These are phyloP conservation scores for Typhlichthys subterraneus DNA, from an alignment of 2,797 vertebrate species.

Conservation along the genomic window DNA sequence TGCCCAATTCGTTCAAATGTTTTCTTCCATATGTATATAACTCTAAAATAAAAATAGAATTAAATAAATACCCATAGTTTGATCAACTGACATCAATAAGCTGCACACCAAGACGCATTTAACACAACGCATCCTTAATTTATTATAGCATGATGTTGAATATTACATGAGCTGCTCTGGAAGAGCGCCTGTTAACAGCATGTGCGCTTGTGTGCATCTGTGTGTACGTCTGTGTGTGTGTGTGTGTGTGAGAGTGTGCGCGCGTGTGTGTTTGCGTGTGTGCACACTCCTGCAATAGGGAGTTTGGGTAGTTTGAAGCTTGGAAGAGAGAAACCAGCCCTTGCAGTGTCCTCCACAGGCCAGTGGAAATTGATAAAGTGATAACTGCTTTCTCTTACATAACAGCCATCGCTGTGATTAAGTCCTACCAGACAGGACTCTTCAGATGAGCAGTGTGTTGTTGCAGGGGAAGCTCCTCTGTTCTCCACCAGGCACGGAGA, in stretches of 20 bases:
- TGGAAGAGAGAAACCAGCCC: constrained; percentile 35
- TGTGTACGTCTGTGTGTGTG: constrained; percentile 13
- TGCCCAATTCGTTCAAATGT: constrained; percentile 74
- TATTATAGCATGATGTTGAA: constrained; percentile 55
- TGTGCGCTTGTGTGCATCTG: constrained; percentile 4
- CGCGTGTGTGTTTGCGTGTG: neutral
- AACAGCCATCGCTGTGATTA: constrained; percentile 52
- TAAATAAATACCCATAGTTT: constrained; percentile 32
- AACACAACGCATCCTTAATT: constrained; percentile 49
- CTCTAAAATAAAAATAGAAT: constrained; percentile 60
- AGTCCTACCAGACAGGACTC: constrained; percentile 29
- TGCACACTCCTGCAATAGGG: neutral
- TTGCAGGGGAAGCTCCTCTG: constrained; percentile 21
- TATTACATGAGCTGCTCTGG: constrained; percentile 48
- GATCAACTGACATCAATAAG: constrained; percentile 40
- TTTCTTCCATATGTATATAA: constrained; percentile 72
- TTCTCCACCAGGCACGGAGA: constrained; percentile 4
- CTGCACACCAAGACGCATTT: constrained; percentile 26
- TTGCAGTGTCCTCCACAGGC: constrained; percentile 34
- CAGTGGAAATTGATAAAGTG: constrained; percentile 48
- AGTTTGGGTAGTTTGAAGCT: constrained; percentile 22
- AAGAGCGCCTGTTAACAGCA: constrained; percentile 8
- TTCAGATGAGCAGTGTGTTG: constrained; percentile 27
- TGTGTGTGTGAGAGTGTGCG: too few species aligned
- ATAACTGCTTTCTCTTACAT: constrained; percentile 42